A percentile compares a stretch with the other conserved stretches of the same genome.
These are phyloP conservation scores for Scopus umbretta DNA, from an alignment of 2,113 vertebrate genomes.

Conservation along the genomic window DNA sequence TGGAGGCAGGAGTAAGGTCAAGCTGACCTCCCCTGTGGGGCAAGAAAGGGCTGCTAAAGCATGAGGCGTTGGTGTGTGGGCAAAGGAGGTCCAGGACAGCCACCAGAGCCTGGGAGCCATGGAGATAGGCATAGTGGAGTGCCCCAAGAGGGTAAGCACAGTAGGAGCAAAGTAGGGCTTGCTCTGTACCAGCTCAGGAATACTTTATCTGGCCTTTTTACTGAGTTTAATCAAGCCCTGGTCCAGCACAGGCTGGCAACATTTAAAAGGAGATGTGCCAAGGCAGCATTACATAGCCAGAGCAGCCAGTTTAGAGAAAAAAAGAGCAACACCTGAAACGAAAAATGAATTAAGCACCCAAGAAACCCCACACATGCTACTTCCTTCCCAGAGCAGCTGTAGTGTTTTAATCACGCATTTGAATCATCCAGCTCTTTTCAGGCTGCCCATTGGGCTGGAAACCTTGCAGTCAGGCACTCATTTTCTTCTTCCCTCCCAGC, in stretches of 20 bases:
- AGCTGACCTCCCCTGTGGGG: too few species aligned
- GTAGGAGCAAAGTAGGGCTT: neutral
- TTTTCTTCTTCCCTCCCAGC: neutral
- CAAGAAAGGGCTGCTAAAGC: neutral
- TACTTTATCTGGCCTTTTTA: neutral
- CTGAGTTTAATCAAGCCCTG: neutral
- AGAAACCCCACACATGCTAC: neutral
- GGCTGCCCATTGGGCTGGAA: neutral
- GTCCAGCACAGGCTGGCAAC: neutral
- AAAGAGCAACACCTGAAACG: neutral
- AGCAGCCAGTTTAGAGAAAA: neutral
- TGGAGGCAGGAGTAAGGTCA: neutral
- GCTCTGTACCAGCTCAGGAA: neutral
- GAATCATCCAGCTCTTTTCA: neutral
- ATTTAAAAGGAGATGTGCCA: neutral
- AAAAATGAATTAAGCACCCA: neutral
- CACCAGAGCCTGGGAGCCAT: neutral
- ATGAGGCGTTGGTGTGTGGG: neutral
- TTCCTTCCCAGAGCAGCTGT: neutral
- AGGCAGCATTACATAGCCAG: fast-evolving
- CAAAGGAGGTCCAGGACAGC: neutral
- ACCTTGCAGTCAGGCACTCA: neutral
- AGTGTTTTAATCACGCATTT: neutral
- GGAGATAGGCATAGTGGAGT: neutral
- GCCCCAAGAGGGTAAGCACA: neutral